Base-by-base conservation (phyloP, 1,140 invertebrate genomes). In the Diprion similis region DNA sequence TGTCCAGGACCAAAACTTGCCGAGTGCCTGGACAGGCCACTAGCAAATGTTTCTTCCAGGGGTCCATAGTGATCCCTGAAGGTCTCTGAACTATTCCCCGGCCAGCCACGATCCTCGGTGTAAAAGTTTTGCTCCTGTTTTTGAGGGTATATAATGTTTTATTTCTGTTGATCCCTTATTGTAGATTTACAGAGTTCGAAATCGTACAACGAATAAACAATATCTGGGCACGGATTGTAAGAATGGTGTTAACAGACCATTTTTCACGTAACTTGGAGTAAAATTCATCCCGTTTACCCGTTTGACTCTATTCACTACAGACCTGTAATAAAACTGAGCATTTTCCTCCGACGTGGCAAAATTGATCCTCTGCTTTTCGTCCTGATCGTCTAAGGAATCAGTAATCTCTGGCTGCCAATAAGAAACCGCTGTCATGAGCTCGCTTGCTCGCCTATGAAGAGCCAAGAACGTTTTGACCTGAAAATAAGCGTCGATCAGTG, bases 1-100 rank as follows among this genome's bases (percentile, higher is more conserved):
- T 84, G 77, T 93, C 91, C 24, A 93, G 85, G 46, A 91, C 89
- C 65, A 90, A 78, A 17, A 92, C 86, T n/a, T 89, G 85, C 51
- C 89, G 88, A 48, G 88, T 89, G 72, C 91, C 91, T 75, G 89
- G 88, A 13, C 87, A 89, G 45, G 91, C 90, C 24, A 92, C 87
- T 78, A 90, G 92, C 4, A 92, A 81, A 66, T 87, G 80, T 47
- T 89, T 85, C 64, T 88, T 87, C 90, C 90, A 91, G 0, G 91
- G 90, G 64, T 89, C 86, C 11, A 91, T 82, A 9, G 88, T 90
- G 1, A 92, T 81, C 1, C 91, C 91, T 11, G 89, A 89, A 1
- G 91, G 92, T 48, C 91, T 85, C 3, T 90, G 89, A 7, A 83
- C 75, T 13, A 67, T 70, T 7, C 47, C 68, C 24, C 72, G 66